Percentiles rank a stretch among this genome's conserved stretches.
These are phyloP conservation scores for Reinhardtius hippoglossoides DNA, from an alignment of 2,113 vertebrate species.

Conservation along the genomic window DNA sequence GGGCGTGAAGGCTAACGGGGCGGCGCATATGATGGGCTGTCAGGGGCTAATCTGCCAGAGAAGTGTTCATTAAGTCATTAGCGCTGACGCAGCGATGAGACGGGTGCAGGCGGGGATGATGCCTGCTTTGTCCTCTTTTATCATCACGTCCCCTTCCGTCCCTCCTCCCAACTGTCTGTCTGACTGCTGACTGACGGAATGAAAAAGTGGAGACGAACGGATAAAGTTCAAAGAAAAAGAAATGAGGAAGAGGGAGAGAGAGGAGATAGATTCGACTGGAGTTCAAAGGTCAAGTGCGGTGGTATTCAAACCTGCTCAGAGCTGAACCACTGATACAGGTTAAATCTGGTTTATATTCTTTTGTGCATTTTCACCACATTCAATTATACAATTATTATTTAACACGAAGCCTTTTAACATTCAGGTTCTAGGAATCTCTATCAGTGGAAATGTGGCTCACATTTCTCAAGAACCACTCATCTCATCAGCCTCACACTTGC, in stretches of 20 bases:
- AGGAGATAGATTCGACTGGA: conserved; percentile 29
- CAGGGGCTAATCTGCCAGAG: conserved; percentile 84
- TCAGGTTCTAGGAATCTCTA: no score
- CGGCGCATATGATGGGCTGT: conserved; percentile 81
- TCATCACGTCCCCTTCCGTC: conserved; percentile 48
- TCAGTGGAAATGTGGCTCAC: no score
- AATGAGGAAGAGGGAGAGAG: conserved; percentile 9
- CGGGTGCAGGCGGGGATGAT: conserved; percentile 72
- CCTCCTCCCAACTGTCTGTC: conserved; percentile 54
- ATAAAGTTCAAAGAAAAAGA: conserved; percentile 26
- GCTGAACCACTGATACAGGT: neutral
- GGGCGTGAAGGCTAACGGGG: conserved; percentile 74
- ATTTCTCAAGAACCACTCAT: no score
- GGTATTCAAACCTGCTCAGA: conserved; percentile 9
- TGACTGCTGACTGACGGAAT: conserved; percentile 72
- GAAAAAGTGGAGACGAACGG: conserved; percentile 51
- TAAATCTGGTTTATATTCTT: neutral
- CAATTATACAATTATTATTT: neutral
- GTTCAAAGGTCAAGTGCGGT: conserved; percentile 41
- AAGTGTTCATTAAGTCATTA: conserved; percentile 90
- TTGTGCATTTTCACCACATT: neutral
- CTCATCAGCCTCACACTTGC: no score
- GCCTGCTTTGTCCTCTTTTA: conserved; percentile 80
- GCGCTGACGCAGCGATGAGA: conserved; percentile 81
- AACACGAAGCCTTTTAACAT: no score